These are phyloP conservation scores for Liolophura sinensis DNA, from an alignment of 1,140 invertebrate genomes.

Conservation along the genomic window DNA sequence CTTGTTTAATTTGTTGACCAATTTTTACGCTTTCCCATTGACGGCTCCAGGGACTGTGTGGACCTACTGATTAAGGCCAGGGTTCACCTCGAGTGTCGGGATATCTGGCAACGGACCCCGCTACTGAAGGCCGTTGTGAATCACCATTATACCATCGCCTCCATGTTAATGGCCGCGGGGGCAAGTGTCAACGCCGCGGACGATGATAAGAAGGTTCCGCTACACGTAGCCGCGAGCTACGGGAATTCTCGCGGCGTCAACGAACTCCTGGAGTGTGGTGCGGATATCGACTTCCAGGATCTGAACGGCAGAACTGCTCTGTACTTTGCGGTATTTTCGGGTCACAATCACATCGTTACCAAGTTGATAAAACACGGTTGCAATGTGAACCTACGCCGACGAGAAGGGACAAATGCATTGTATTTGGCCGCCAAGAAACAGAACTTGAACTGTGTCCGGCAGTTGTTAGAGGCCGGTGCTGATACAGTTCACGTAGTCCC, in stretches of 20 bases:
- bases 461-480: no score
- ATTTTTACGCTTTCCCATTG: no score
- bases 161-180: constrained; percentile 18
- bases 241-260: constrained; percentile 17
- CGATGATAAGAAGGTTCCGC: constrained; percentile 20
- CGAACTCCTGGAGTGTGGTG: constrained; percentile 15
- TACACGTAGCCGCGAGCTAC: constrained; percentile 33
- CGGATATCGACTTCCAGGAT: constrained; percentile 24
- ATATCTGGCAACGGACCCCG: constrained; percentile 22
- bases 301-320: constrained; percentile 24
- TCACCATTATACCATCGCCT: constrained; percentile 14
- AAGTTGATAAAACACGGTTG: constrained; percentile 19
- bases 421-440: no score
- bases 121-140: constrained; percentile 26
- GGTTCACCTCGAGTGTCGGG: constrained; percentile 28
- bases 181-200: constrained; percentile 24
- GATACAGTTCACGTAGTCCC: no score
- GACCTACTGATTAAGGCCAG: constrained; percentile 22
- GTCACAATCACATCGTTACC: constrained; percentile 20
- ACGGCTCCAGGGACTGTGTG: constrained; percentile 8
- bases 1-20: no score
- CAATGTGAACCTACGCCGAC: constrained; percentile 13
- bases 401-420: not conserved
- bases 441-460: no score
- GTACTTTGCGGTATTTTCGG: constrained; percentile 28